Percentiles rank a stretch among this genome's conserved stretches.
phyloP scores from a whole-genome alignment of 2,888 invertebrate genomes.

The Unio delphinus region DNA sequence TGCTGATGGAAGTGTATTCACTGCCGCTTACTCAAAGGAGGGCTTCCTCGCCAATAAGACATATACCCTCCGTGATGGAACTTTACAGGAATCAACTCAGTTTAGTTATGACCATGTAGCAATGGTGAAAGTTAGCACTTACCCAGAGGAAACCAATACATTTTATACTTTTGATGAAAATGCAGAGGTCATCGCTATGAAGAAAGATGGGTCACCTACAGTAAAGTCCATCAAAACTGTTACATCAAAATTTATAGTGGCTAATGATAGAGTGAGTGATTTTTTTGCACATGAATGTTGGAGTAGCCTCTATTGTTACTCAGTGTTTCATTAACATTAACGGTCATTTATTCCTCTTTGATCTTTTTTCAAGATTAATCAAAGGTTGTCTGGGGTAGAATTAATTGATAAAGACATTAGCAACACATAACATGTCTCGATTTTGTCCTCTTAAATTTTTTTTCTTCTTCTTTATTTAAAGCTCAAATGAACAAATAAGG shows the following conservation, averaged over 20 bases:
- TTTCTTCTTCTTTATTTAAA: too few species aligned
- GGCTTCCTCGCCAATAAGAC: neutral
- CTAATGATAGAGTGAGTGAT: too few species aligned
- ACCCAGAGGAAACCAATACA: slow-evolving; percentile 1
- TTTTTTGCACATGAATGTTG: too few species aligned
- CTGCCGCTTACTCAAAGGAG: neutral
- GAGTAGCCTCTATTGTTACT: too few species aligned
- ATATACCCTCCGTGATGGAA: neutral
- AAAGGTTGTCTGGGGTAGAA: too few species aligned
- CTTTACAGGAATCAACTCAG: neutral
- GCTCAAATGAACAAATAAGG: too few species aligned
- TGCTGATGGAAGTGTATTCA: slow-evolving; percentile 1
- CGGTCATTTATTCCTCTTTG: too few species aligned
- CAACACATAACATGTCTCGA: too few species aligned
- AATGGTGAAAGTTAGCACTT: neutral
- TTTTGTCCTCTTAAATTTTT: too few species aligned
- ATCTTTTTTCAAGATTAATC: too few species aligned
- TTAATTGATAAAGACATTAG: too few species aligned
- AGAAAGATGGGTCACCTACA: slow-evolving; percentile 1
- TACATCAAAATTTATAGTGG: neutral
- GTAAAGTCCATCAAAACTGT: slow-evolving; percentile 7
- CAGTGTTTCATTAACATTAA: too few species aligned
- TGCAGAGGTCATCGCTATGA: slow-evolving; percentile 4
- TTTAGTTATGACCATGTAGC: neutral
- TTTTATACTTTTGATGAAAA: slow-evolving; percentile 10